phyloP scores from a whole-genome alignment of 1,140 invertebrate genomes.

The Thrips palmi region DNA sequence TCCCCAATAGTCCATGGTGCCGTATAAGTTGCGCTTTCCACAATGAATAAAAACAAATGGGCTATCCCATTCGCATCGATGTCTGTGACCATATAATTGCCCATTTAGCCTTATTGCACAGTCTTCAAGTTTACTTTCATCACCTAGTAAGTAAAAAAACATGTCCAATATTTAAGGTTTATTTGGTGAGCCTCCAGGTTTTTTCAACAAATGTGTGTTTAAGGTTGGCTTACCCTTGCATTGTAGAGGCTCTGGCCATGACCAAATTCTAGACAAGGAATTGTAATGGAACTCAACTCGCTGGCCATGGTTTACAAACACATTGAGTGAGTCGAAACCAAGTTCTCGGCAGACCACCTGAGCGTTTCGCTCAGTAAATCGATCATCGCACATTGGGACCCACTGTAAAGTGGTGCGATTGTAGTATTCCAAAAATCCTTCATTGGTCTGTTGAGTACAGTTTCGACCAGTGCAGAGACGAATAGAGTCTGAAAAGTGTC shows the following conservation, averaged over 20 bases:
- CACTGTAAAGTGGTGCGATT: conserved; percentile 89
- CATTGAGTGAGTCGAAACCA: conserved; percentile 76
- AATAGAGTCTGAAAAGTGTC: conserved; percentile 37
- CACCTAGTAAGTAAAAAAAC: conserved; percentile 35
- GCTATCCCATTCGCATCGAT: conserved; percentile 73
- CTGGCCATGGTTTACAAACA: conserved; percentile 61
- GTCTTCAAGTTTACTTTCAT: conserved; percentile 64
- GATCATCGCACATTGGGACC: conserved; percentile 88
- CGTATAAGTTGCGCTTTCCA: conserved; percentile 51
- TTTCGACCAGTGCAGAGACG: conserved; percentile 54
- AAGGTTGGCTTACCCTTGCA: conserved; percentile 32
- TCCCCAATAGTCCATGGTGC: conserved; percentile 76
- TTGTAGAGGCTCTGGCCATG: conserved; percentile 84
- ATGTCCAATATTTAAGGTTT: not conserved
- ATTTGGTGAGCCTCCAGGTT: not conserved
- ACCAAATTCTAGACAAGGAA: conserved; percentile 65
- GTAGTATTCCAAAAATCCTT: conserved; percentile 87
- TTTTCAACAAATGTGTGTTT: not conserved
- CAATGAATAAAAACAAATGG: conserved; percentile 90
- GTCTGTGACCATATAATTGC: conserved; percentile 63
- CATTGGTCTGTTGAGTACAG: conserved; percentile 37
- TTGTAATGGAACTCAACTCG: conserved; percentile 72
- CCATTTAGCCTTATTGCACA: conserved; percentile 81
- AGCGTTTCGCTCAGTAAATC: conserved; percentile 87
- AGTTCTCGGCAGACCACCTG: conserved; percentile 89